Conservation (phyloP, 1,140 invertebrate species). For the Atta cephalotes region DNA sequence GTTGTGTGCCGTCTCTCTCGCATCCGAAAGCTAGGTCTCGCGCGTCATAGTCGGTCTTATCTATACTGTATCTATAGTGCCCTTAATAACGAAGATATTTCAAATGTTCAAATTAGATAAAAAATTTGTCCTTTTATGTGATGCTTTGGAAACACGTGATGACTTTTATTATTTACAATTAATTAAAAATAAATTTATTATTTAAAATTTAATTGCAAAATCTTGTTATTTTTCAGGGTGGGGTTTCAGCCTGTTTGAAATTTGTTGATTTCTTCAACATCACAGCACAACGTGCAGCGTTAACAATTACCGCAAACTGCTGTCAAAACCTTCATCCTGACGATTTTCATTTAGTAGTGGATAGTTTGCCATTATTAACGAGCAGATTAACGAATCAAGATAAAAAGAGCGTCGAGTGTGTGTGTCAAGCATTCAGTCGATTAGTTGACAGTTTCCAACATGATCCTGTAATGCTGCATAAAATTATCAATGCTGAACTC, state of each 20-base stretch:
- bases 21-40: too few species aligned
- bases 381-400: conserved; percentile 96
- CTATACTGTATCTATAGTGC: too few species aligned
- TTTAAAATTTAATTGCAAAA: background rate
- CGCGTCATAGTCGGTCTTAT: too few species aligned
- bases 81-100: background rate
- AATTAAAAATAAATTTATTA: background rate
- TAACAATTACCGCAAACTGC: conserved; percentile 98
- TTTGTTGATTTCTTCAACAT: conserved; percentile 99
- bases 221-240: conserved; percentile 89
- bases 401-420: conserved; percentile 99
- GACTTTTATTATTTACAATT: background rate
- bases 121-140: background rate
- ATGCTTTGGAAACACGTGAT: background rate
- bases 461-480: conserved; percentile 95
- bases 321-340: conserved; percentile 97
- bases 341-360: conserved; percentile 96
- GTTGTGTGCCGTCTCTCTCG: too few species aligned
- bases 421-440: conserved; percentile 97
- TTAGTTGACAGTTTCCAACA: conserved; percentile 98
- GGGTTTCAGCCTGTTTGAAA: conserved; percentile 97
- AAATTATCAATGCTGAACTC: conserved; percentile 97
- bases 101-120: background rate
- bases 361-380: conserved; percentile 95
- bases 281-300: conserved; percentile 96